These are phyloP conservation scores for Scaptomyza hsui DNA, from an alignment of 1,140 invertebrate species.

Conservation along the genomic window DNA sequence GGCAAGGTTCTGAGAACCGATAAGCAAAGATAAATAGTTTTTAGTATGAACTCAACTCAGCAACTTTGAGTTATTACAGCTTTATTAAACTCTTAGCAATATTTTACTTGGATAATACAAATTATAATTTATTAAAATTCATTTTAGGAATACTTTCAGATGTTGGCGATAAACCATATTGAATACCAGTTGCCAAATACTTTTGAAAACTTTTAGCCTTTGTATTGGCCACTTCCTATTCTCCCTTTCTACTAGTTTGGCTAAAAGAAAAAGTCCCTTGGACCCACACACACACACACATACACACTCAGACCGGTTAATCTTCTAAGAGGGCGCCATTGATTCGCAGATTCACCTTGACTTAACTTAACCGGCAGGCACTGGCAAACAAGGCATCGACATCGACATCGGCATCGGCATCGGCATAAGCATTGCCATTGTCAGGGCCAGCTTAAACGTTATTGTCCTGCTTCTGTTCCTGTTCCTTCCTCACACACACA, in stretches of 20 bases:
- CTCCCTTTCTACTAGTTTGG: not conserved
- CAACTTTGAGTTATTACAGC: too few relatives aligned
- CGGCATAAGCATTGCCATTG: slow-evolving; percentile 10
- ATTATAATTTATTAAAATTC: not conserved
- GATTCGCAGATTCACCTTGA: slow-evolving; percentile 40
- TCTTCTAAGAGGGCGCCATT: slow-evolving; percentile 24
- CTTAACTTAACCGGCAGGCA: slow-evolving; percentile 29
- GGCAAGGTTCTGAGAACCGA: not conserved
- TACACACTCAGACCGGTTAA: slow-evolving; percentile 1
- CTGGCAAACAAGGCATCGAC: not conserved
- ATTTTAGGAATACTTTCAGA: not conserved
- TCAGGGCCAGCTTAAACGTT: slow-evolving; percentile 33
- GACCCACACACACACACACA: not conserved
- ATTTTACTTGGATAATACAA: too few relatives aligned
- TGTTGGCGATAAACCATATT: not conserved
- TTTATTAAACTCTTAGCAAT: too few relatives aligned
- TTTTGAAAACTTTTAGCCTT: not conserved
- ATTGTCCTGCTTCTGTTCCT: slow-evolving; percentile 27
- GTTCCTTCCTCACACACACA: slow-evolving; percentile 2
- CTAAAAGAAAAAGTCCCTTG: not conserved
- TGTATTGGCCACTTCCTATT: too few relatives aligned
- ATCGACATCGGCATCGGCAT: slow-evolving; percentile 8
- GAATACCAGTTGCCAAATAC: not conserved
- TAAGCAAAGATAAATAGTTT: not conserved
- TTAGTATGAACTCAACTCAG: too few relatives aligned